phyloP scores from a whole-genome alignment of 2,797 vertebrate species.

The Tapera naevia region DNA sequence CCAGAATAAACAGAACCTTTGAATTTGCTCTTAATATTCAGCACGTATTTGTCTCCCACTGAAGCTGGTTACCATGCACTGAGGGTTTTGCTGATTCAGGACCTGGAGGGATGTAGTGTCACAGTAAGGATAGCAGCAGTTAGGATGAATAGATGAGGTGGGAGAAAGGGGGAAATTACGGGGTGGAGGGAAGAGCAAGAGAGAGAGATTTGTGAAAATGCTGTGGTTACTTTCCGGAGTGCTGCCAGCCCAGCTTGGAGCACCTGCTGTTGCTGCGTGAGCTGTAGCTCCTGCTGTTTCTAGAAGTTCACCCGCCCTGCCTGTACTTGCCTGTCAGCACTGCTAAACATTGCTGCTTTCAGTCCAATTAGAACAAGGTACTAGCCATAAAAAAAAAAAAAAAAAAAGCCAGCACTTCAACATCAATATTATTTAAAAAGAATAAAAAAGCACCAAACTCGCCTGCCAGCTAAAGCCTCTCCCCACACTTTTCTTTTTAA shows the following conservation, averaged over 20 bases:
- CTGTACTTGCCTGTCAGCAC: neutral
- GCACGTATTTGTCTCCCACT: neutral
- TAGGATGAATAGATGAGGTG: neutral
- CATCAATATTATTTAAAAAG: neutral
- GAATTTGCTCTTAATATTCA: neutral
- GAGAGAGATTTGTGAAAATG: neutral
- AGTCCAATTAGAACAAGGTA: neutral
- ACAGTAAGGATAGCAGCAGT: neutral
- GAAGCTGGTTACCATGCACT: fast-evolving
- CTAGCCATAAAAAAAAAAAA: neutral
- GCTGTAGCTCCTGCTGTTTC: slow-evolving; percentile 21
- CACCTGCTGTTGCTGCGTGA: slow-evolving; percentile 14
- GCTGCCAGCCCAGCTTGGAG: neutral
- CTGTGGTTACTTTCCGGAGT: neutral
- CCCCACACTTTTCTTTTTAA: neutral
- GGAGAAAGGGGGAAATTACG: neutral
- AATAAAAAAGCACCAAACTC: neutral
- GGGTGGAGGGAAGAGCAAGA: neutral
- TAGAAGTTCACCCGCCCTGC: neutral
- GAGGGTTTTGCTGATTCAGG: neutral
- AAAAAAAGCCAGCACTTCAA: neutral
- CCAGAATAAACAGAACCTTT: neutral
- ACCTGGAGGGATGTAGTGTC: neutral
- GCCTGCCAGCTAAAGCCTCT: neutral
- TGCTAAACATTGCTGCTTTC: neutral